Conservation (phyloP, 1,140 invertebrate genomes). For the Drosophila busckii region DNA sequence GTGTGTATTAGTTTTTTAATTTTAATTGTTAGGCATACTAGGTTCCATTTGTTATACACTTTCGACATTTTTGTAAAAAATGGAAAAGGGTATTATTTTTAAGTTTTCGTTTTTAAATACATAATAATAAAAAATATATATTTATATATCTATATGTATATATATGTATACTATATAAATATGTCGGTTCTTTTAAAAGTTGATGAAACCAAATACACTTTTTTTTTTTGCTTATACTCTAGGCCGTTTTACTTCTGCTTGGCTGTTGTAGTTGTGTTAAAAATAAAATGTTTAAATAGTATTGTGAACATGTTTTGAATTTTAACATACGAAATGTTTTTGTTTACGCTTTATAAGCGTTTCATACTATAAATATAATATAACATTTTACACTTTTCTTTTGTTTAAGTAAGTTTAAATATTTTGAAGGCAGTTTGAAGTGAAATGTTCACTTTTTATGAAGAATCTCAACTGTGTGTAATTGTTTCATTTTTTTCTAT, state of each 20-base stretch:
- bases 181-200: slow-evolving; percentile 64
- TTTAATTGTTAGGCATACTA: too few species aligned
- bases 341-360: too few species aligned
- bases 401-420: slow-evolving; percentile 14
- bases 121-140: slow-evolving; percentile 71
- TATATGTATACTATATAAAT: slow-evolving; percentile 59
- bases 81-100: too few species aligned
- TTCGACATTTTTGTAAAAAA: too few species aligned
- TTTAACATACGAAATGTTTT: too few species aligned
- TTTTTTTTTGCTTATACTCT: slow-evolving; percentile 25
- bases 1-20: slow-evolving; percentile 19
- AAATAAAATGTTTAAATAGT: too few species aligned
- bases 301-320: too few species aligned
- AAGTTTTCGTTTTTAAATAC: slow-evolving; percentile 43
- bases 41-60: too few species aligned
- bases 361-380: neutral
- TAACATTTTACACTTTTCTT: slow-evolving; percentile 7
- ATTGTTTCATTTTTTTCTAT: slow-evolving; percentile 15
- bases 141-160: slow-evolving; percentile 6
- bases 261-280: neutral
- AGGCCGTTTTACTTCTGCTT: slow-evolving; percentile 2
- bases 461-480: slow-evolving; percentile 40
- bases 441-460: slow-evolving; percentile 35
- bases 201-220: slow-evolving; percentile 73
- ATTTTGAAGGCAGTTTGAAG: slow-evolving; percentile 59